phyloP scores from a whole-genome alignment of 2,113 vertebrate species.

The Daboia siamensis region DNA sequence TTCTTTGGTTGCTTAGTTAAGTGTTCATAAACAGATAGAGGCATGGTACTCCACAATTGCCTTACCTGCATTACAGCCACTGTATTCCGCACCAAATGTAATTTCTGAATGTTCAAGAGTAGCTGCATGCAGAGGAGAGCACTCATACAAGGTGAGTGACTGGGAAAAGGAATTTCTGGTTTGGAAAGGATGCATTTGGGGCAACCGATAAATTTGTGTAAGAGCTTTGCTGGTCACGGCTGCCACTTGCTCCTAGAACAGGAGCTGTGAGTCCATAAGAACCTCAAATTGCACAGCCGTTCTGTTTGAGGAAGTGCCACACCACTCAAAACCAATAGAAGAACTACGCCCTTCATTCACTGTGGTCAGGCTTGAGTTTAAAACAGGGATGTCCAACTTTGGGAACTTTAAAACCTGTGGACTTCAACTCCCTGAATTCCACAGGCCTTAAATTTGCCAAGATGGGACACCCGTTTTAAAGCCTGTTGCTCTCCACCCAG shows the following conservation, averaged over 20 bases:
- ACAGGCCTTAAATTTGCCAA: background rate
- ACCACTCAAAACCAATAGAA: background rate
- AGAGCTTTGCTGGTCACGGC: background rate
- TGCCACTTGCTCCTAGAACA: background rate
- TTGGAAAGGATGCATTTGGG: background rate
- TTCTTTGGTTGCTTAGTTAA: background rate
- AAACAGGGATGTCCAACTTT: background rate
- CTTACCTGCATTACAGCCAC: background rate
- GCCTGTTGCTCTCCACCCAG: background rate
- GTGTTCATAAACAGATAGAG: too few species aligned
- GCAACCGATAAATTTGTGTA: background rate
- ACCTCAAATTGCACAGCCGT: background rate
- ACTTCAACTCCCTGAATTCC: background rate
- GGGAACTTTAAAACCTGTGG: background rate
- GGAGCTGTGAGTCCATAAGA: background rate
- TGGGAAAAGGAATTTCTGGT: background rate
- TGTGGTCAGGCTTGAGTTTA: background rate
- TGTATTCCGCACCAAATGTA: background rate
- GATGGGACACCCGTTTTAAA: background rate
- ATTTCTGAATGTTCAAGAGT: background rate
- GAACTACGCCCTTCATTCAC: background rate
- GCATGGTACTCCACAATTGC: background rate
- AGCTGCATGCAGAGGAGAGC: background rate
- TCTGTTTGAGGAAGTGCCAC: background rate
- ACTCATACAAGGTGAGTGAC: background rate